Conservation (phyloP, 2,888 invertebrate species). For the Cantharis lateralis region DNA sequence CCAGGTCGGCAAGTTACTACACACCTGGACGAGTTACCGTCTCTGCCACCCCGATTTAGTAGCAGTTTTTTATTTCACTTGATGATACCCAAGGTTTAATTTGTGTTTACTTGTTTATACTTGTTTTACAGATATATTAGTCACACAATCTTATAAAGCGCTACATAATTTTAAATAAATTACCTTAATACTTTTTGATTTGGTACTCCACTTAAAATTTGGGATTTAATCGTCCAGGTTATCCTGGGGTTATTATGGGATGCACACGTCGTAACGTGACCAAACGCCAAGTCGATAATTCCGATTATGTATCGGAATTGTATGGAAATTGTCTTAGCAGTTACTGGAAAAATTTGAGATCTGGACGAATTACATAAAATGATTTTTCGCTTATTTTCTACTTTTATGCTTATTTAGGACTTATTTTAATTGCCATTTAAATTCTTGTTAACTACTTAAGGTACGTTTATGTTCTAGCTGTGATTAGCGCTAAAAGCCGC, state of each 20-base stretch:
- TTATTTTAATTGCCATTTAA: too few relatives aligned
- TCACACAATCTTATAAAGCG: constrained; percentile 4
- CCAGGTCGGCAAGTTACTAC: constrained; percentile 52
- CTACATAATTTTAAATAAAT: background rate
- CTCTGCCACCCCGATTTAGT: constrained; percentile 34
- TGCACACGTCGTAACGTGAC: too few relatives aligned
- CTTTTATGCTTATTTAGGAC: too few relatives aligned
- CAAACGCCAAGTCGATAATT: too few relatives aligned
- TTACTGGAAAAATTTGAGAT: too few relatives aligned
- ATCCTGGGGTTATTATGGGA: background rate
- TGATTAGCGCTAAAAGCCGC: too few relatives aligned
- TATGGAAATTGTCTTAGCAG: too few relatives aligned
- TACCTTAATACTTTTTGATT: background rate
- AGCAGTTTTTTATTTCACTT: constrained; percentile 37
- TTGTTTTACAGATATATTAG: constrained; percentile 32
- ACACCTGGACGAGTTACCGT: constrained; percentile 47
- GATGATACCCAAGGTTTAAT: constrained; percentile 27
- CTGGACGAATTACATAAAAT: too few relatives aligned
- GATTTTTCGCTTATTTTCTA: too few relatives aligned
- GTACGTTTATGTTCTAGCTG: too few relatives aligned
- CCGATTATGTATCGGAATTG: too few relatives aligned
- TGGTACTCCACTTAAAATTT: background rate
- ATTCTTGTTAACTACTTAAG: too few relatives aligned
- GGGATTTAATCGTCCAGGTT: background rate
- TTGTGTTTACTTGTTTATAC: constrained; percentile 33